Evolutionary conservation across 2,888 invertebrate species (phyloP), one percentile per base, ranked within the genome.

Genomic region (Ectemnius continuus): DNA sequence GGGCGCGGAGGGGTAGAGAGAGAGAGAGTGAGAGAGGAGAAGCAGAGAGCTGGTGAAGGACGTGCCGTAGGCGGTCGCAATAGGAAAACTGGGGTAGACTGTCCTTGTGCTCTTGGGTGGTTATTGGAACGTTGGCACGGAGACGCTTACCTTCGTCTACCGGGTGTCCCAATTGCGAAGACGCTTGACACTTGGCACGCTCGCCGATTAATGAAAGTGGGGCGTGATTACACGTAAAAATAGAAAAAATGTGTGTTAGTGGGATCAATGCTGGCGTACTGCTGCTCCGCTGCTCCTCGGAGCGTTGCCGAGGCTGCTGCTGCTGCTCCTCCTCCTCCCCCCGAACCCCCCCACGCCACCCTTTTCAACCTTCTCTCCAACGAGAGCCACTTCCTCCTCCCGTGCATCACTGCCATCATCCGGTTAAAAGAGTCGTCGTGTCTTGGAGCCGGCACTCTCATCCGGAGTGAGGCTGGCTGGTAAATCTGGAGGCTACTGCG

Each of bases 81-180:
- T 88, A 86, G 88, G 89, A 88, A 83, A 88, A 88, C 89, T 89
- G 86, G 89, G 89, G 89, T 89, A 89, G 87, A 85, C 88, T 87
- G 89, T 89, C 89, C 89, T 89, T 89, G 89, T 85, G 88, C 88
- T 88, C 88, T 87, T 85, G 84, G 86, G 86, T 88, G 87, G 87
- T 89, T 89, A 88, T 88, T 89, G 88, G 88, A 89, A 88, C 88
- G 88, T 89, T 89, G 89, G 89, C 89, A 89, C 88, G 85, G 86
- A 88, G 86, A 86, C 87, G 83, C 85, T 86, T 86, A 85, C 86
- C 84, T 86, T 85, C 81, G 81, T 82, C 80, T 85, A 86, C 76
- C 85, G 80, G 83, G 82, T 84, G 86, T 79, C 73, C 81, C 78
- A 81, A 69, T 75, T 76, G 67, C 73, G 47, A 68, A 36, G 68